Base-by-base conservation (phyloP, 2,113 vertebrate genomes). In the Gobius niger region DNA sequence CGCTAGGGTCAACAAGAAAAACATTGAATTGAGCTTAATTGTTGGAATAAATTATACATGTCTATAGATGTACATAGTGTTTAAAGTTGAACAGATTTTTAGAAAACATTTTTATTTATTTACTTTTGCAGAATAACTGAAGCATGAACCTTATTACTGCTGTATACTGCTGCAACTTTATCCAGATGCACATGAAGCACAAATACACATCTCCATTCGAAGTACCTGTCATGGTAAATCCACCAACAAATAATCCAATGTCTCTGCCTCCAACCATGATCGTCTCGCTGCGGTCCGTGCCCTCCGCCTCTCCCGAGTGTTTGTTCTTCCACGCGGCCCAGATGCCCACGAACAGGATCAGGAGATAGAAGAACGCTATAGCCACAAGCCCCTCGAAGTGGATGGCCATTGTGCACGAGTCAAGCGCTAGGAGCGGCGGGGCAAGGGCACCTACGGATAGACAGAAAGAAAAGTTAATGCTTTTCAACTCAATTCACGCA, bases 301-400 rank as follows among this genome's bases (percentile, higher is more conserved):
- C 93, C 75, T 93, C 95, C 42, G 92, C 76, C 0, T 90, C 93
- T 51, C 95, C 90, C 0, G 93, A 94, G 91, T 96, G 95, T 82
- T 98, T 99, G 91, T 96, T 99, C 91, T 95, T 98, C 97, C 97
- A 98, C 67, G 98, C 95, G 72, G 98, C 98, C 98, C 98, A 99
- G 90, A 99, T 98, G 59, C 98, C 98, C 83, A 99, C 97, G 53
- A 93, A 78, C 68, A 99, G 89, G 78, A 99, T 99, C 40, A 96
- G 92, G 49, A 98, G 70, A 83, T 99, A 99, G 91, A 99, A 99
- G 44, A 98, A 34, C 76, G 96, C 91, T 80, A 99, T 98, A 56
- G 97, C 97, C 85, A 97, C 92, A 72, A 99, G 91, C 68, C 98
- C 98, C 81, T 96, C 98, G 59, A 92, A 91, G 63, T 98, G 96